Conservation (phyloP, 2,888 invertebrate species). For the Girardia tigrina region DNA sequence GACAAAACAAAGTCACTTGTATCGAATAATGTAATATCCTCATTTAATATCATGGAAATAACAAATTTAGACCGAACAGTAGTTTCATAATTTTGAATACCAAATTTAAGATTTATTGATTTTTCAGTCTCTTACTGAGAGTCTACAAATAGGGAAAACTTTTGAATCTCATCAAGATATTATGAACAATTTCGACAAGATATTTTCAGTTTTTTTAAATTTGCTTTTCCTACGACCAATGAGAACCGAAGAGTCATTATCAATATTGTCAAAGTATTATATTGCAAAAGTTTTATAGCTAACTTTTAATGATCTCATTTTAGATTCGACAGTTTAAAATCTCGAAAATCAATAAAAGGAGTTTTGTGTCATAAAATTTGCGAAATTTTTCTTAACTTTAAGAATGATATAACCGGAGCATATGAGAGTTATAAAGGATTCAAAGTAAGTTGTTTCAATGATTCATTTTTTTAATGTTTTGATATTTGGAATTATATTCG, state of each 20-base stretch:
- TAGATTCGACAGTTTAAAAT: constrained; percentile 44
- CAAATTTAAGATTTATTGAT: neutral
- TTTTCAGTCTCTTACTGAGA: constrained; percentile 3
- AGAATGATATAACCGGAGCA: constrained; percentile 45
- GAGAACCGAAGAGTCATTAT: constrained; percentile 45
- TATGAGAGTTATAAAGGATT: constrained; percentile 46
- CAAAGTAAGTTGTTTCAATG: no score
- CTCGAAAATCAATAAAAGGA: constrained; percentile 42
- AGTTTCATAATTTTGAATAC: neutral
- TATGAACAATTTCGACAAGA: constrained; percentile 45
- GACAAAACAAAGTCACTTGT: neutral
- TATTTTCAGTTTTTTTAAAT: constrained; percentile 46
- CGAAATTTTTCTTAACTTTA: constrained; percentile 48
- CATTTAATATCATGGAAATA: neutral
- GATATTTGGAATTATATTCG: no score
- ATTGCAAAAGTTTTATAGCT: no score
- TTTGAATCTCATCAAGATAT: neutral
- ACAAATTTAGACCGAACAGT: constrained; percentile 3
- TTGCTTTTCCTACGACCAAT: constrained; percentile 42
- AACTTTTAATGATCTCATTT: no score
- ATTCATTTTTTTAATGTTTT: no score
- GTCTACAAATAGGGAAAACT: neutral
- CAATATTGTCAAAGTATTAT: constrained; percentile 46
- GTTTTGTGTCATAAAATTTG: constrained; percentile 47
- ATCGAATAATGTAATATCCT: neutral